A percentile compares a stretch with the other conserved stretches of the same genome.
Conservation (phyloP, 2,113 vertebrate species). For the Colistium nudipinnis region DNA sequence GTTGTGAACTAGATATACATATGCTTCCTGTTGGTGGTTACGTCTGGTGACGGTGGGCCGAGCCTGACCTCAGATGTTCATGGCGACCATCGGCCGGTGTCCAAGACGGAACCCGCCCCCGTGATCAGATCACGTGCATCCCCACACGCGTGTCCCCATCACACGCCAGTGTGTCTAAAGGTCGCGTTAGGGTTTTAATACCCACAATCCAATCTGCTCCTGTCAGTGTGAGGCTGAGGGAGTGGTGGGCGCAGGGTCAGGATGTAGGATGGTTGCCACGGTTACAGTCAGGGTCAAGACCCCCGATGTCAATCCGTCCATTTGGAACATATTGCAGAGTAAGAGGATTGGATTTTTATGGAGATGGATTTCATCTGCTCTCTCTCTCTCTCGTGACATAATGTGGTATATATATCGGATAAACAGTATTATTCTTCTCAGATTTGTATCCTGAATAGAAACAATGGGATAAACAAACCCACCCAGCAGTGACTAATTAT, state of each 20-base stretch:
- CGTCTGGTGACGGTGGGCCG: too few species aligned
- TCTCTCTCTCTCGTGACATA: constrained; percentile 4
- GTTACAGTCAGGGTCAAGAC: constrained; percentile 56
- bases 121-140: too few species aligned
- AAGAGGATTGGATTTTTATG: constrained; percentile 74
- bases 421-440: background rate
- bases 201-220: constrained; percentile 20
- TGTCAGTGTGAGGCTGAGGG: background rate
- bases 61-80: too few species aligned
- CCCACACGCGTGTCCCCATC: too few species aligned
- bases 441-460: background rate
- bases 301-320: constrained; percentile 64
- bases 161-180: too few species aligned
- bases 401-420: too few species aligned
- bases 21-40: too few species aligned
- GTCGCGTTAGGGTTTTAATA: constrained; percentile 32
- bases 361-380: constrained; percentile 68
- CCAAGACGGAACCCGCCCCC: too few species aligned
- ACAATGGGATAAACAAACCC: background rate
- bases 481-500: background rate
- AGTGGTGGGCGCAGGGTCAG: constrained; percentile 14
- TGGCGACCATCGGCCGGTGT: too few species aligned
- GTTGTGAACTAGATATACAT: too few species aligned
- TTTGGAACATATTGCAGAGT: constrained; percentile 70
- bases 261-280: constrained; percentile 56